A percentile compares a stretch with the other conserved stretches of the same genome.
Evolutionary conservation across 1,140 invertebrate species (phyloP).

Genomic region (Drosophila parabipectinata): DNA sequence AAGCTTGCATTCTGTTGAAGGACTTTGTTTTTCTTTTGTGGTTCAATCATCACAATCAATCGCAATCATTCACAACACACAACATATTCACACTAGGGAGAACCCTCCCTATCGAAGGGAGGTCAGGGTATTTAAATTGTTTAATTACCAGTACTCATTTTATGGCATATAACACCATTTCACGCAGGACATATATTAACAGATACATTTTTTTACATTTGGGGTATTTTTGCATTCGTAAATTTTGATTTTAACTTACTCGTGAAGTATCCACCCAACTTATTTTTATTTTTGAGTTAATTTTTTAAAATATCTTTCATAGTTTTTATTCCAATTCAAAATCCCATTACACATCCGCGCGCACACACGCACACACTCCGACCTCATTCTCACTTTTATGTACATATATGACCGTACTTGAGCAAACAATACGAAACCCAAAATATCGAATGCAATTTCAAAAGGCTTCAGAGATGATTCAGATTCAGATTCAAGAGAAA

Average conservation of each 20-base stretch:
- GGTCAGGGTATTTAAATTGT: too few species aligned
- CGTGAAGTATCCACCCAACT: too few species aligned
- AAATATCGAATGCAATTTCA: conserved; percentile 28
- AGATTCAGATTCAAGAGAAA: conserved; percentile 4
- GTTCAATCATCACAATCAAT: conserved; percentile 1
- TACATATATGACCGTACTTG: conserved; percentile 42
- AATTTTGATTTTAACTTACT: too few species aligned
- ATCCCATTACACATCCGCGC: conserved; percentile 24
- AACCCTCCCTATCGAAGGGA: background rate
- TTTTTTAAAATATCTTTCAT: too few species aligned
- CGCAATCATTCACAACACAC: background rate
- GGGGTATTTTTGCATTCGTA: too few species aligned
- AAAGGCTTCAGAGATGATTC: conserved; percentile 1
- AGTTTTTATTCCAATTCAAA: conserved; percentile 5
- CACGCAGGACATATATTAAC: too few species aligned
- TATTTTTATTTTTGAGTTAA: too few species aligned
- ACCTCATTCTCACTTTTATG: background rate
- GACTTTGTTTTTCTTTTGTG: background rate
- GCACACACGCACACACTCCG: conserved; percentile 12
- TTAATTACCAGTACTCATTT: too few species aligned
- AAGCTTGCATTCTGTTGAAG: background rate
- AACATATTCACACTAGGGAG: background rate
- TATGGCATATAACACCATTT: too few species aligned
- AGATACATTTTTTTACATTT: too few species aligned
- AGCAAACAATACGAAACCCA: conserved; percentile 13